Evolutionary conservation across 2,888 invertebrate species (phyloP), one percentile per base, ranked within the genome.

Genomic region (Endomychus coccineus): DNA sequence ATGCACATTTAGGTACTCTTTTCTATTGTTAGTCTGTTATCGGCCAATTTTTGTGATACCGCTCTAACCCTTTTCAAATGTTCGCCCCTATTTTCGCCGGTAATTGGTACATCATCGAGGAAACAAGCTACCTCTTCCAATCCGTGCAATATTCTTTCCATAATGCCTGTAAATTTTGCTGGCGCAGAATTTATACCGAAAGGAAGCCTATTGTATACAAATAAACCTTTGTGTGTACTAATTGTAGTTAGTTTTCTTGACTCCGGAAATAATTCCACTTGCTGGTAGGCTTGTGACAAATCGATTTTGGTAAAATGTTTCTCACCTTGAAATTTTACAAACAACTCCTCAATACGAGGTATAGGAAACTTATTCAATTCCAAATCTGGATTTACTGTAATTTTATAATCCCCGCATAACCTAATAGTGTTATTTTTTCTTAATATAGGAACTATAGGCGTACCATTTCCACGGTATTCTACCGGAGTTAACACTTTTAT

Each of bases 1-100:
- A 49, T 4, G 46, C 11, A 16, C 52, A 56, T 38, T 59, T 59
- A n/a, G n/a, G n/a, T n/a, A n/a, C n/a, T n/a, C n/a, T n/a, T n/a
- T n/a, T n/a, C n/a, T n/a, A n/a, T n/a, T n/a, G n/a, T n/a, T n/a
- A n/a, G n/a, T n/a, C n/a, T n/a, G n/a, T n/a, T n/a, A n/a, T n/a
- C n/a, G n/a, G n/a, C n/a, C n/a, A n/a, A n/a, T n/a, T n/a, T n/a
- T n/a, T n/a, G n/a, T n/a, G n/a, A n/a, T n/a, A n/a, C n/a, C n/a
- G n/a, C n/a, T n/a, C n/a, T n/a, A n/a, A n/a, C n/a, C n/a, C n/a
- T n/a, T n/a, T n/a, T n/a, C n/a, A n/a, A n/a, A n/a, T n/a, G n/a
- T n/a, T n/a, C n/a, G n/a, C n/a, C n/a, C n/a, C n/a, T n/a, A n/a
- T n/a, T n/a, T n/a, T n/a, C n/a, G n/a, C n/a, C n/a, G n/a, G n/a